A percentile compares a stretch with the other conserved stretches of the same genome.
Evolutionary conservation across 1,140 invertebrate genomes (phyloP).

Genomic region (Luehdorfia chinensis): DNA sequence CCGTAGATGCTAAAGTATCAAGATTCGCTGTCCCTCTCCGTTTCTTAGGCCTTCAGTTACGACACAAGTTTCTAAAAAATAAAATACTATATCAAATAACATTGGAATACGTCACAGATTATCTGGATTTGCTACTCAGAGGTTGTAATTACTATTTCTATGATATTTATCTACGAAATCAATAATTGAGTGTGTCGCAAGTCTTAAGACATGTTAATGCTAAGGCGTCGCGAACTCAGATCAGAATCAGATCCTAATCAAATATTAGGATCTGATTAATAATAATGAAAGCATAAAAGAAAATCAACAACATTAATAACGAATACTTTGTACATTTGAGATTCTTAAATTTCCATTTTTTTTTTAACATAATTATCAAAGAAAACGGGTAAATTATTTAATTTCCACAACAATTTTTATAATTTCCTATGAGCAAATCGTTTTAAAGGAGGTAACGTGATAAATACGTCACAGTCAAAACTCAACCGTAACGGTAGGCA

Average conservation of each 20-base stretch:
- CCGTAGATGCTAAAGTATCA: slow-evolving; percentile 20
- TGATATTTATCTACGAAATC: no score
- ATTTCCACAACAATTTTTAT: slow-evolving; percentile 6
- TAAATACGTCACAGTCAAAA: no score
- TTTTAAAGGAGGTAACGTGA: no score
- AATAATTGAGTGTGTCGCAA: no score
- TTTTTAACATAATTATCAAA: neutral
- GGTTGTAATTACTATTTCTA: no score
- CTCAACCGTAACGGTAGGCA: no score
- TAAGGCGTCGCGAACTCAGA: neutral
- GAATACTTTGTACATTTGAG: no score
- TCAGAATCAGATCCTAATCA: neutral
- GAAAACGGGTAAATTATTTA: neutral
- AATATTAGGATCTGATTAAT: neutral
- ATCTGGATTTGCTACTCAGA: no score
- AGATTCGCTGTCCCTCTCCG: neutral
- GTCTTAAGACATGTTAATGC: no score
- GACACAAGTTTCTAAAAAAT: no score
- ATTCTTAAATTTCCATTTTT: neutral
- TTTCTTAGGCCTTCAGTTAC: slow-evolving; percentile 5
- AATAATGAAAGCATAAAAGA: neutral
- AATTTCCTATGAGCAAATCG: slow-evolving; percentile 11
- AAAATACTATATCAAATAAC: no score
- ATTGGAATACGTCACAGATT: no score
- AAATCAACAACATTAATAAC: neutral